Evolutionary conservation across 2,113 vertebrate genomes (phyloP), one percentile per base, ranked within the genome.

Genomic region (Semicossyphus pulcher): DNA sequence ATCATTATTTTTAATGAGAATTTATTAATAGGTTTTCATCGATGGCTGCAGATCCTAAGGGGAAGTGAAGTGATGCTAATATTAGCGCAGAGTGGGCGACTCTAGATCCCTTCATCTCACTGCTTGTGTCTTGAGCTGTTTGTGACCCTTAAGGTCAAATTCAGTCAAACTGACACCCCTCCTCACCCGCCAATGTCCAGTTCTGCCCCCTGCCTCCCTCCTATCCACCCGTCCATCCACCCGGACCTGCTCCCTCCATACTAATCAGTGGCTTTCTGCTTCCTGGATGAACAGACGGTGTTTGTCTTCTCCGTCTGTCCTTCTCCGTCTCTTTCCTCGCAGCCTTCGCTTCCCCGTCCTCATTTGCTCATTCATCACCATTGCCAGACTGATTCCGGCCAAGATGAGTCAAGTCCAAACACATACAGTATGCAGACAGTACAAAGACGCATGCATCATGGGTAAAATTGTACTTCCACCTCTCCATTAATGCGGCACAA

Each of bases 241-340:
- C 87, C 54, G 0, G 86, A 88, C 91, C 80, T 84, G 61, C 85
- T 94, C 92, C 93, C 26, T 91, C 91, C 94, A 94, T 93, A 92
- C 93, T 94, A 93, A 95, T 95, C 90, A 94, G 88, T 88, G 87
- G 39, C 92, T 93, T 94, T 93, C 39, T 94, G 89, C 92, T 93
- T 91, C 91, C 88, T 84, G 80, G 42, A 66, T 76, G 77, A 77
- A 64, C 77, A 76, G 77, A 80, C 57, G 3, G 71, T 69, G 77
- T 73, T 89, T 81, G 47, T 65, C 58, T 72, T 67, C 71, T 67
- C 72, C 52, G 39, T 63, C 51, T 84, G 32, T 75, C 37, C 90
- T 87, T 86, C 88, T 94, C 92, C 39, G 34, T 81, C 71, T 67
- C 41, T 16, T 0, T 58, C 59, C 42, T 72, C 18, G 39, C 45